These are phyloP conservation scores for Channa maculata DNA, from an alignment of 2,113 vertebrate genomes.

Conservation along the genomic window DNA sequence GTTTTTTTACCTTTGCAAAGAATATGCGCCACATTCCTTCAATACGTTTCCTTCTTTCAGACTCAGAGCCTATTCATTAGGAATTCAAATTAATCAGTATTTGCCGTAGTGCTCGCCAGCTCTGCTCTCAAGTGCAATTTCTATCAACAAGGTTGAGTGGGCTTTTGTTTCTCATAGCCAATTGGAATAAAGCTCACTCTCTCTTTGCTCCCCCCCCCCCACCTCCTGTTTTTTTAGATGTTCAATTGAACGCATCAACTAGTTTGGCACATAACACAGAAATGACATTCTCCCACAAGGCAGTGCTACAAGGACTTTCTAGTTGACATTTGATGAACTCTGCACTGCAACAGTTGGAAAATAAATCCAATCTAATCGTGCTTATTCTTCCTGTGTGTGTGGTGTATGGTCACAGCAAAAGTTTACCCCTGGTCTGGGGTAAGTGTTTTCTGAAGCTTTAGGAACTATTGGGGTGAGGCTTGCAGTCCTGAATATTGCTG, in stretches of 20 bases:
- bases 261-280: conserved; percentile 64
- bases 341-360: conserved; percentile 60
- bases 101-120: conserved; percentile 77
- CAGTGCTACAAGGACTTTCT: conserved; percentile 72
- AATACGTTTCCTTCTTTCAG: conserved; percentile 71
- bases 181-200: conserved; percentile 67
- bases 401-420: background rate
- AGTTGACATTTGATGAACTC: conserved; percentile 70
- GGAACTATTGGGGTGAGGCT: no score
- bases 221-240: conserved; percentile 50
- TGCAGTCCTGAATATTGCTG: no score
- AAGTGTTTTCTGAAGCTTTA: no score
- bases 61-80: conserved; percentile 76
- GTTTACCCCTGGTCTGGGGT: no score
- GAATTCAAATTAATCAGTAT: conserved; percentile 81
- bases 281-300: conserved; percentile 58
- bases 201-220: conserved; percentile 41
- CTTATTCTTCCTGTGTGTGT: background rate
- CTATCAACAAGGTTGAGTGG: conserved; percentile 83
- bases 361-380: conserved; percentile 60
- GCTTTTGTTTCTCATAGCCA: conserved; percentile 79
- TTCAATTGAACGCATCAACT: conserved; percentile 76
- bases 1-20: conserved; percentile 68
- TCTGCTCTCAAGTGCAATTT: conserved; percentile 80
- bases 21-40: conserved; percentile 75